Evolutionary conservation across 2,888 invertebrate genomes (phyloP), one percentile per base, ranked within the genome.

Genomic region (Altica lythri): DNA sequence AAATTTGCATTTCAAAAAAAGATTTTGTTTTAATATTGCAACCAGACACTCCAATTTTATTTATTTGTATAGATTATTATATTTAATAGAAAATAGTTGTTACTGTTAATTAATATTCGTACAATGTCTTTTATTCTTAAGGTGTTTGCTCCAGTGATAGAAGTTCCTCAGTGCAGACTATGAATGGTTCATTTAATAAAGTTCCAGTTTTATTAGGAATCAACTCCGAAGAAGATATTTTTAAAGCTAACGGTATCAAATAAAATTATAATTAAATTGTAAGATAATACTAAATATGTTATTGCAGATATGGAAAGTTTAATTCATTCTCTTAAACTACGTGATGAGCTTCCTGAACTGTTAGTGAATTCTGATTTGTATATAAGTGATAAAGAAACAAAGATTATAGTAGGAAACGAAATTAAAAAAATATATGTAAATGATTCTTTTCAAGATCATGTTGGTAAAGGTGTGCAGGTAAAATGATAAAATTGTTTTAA

Each of bases 341-440:
- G 49, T 17, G 64, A 64, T 12, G 44, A 32, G 2, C 34, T 57
- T 42, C 44, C 55, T 2, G 19, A 40, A 3, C 17, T 44, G 13
- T 32, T 62, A 8, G 55, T 52, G 2, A 51, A 60, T 25, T 51
- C 38, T 38, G 58, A 60, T 19, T 50, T 64, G 57, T 37, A 55
- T 30, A 59, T 61, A 5, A 47, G 16, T 5, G 52, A 57, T 12
- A 44, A 34, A 10, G 19, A 29, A 10, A 32, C 29, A 2, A 30
- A 13, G 16, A 34, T 54, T 9, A 30, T 43, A 27, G 60, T 57
- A 12, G 60, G 52, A 32, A 43, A 55, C 30, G 13, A 48, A 47
- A 62, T 64, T 10, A 59, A 50, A 13, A 8, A 49, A 5, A 59
- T 62, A 40, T 64, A 64, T 45, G 61, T 61, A 1, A n/a, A 38